Evolutionary conservation across 2,888 invertebrate genomes (phyloP).

Genomic region (Cremastinae sp.): DNA sequence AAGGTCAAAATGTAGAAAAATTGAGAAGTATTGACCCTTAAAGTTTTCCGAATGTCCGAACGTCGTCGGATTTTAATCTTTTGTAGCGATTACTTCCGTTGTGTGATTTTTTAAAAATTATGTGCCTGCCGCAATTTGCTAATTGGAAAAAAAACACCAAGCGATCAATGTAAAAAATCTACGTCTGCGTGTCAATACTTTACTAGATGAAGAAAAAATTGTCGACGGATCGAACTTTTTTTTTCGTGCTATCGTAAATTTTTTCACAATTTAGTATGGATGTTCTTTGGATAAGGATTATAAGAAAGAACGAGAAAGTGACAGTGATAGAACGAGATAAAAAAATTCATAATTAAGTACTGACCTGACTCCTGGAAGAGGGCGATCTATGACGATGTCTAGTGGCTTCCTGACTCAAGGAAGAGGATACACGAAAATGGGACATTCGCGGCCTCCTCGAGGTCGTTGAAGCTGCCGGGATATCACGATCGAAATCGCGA

Average conservation of each 20-base stretch:
- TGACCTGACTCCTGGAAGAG: constrained; percentile 78
- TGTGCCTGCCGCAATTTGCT: neutral
- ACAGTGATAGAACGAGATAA: constrained; percentile 33
- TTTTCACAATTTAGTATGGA: too few relatives aligned
- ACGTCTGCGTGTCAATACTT: too few relatives aligned
- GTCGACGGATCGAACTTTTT: neutral
- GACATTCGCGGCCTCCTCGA: constrained; percentile 73
- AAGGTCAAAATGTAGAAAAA: too few relatives aligned
- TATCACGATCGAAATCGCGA: constrained; percentile 69
- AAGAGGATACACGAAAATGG: constrained; percentile 74
- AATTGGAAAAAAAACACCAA: too few relatives aligned
- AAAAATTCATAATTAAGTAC: constrained; percentile 62
- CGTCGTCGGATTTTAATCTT: neutral
- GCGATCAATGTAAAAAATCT: too few relatives aligned
- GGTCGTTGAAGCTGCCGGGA: constrained; percentile 70
- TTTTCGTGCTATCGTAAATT: neutral
- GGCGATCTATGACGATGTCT: constrained; percentile 75
- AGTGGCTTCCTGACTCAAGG: constrained; percentile 72
- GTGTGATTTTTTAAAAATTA: neutral
- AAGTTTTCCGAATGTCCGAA: neutral
- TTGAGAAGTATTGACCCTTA: too few relatives aligned
- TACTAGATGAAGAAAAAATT: too few relatives aligned
- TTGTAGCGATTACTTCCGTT: neutral
- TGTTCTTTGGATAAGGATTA: constrained; percentile 22
- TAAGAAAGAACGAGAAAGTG: constrained; percentile 25